These are phyloP conservation scores for Gymnogyps californianus DNA, from an alignment of 2,113 vertebrate genomes.

Conservation along the genomic window DNA sequence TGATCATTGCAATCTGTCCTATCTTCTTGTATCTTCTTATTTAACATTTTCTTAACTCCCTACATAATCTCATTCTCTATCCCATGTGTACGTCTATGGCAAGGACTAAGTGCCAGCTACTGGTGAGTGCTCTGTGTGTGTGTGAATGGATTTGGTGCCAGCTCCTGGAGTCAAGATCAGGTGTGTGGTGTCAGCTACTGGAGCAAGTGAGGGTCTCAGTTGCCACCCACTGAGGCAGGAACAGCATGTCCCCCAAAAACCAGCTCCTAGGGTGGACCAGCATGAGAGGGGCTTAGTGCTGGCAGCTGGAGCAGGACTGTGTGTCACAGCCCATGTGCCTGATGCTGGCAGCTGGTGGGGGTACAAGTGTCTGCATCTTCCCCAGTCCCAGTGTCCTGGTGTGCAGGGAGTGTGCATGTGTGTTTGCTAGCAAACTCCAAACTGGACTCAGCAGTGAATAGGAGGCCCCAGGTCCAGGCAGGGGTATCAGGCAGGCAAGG, in stretches of 20 bases:
- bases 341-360: neutral
- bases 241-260: accelerated
- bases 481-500: neutral
- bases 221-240: neutral
- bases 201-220: neutral
- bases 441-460: neutral
- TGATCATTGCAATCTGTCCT: neutral
- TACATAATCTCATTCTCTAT: neutral
- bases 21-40: neutral
- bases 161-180: neutral
- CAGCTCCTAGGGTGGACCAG: neutral
- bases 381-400: no score
- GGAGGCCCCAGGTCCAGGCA: neutral
- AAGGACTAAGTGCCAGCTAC: neutral
- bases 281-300: neutral
- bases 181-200: neutral
- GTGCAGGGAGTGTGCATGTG: no score
- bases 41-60: neutral
- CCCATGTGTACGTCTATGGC: neutral
- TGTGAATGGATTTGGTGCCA: neutral
- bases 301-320: neutral
- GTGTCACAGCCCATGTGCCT: neutral
- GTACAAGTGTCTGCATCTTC: neutral
- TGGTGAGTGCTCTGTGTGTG: neutral
- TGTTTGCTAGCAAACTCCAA: neutral